phyloP scores from a whole-genome alignment of 1,140 invertebrate genomes.

The Danaus melanippus region DNA sequence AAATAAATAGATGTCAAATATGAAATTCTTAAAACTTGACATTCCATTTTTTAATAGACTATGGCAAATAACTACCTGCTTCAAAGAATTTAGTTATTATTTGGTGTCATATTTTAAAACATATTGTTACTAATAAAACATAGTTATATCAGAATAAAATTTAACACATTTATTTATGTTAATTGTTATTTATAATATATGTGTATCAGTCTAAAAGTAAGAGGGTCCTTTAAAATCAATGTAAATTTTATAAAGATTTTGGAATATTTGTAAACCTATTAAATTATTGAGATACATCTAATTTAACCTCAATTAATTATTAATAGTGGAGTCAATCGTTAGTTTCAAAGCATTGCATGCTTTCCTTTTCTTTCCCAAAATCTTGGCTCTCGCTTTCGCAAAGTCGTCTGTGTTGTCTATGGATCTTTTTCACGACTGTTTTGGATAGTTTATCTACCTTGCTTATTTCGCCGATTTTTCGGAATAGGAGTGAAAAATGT shows the following conservation, averaged over 20 bases:
- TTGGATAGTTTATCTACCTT: constrained; percentile 70
- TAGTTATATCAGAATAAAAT: no score
- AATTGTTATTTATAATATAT: no score
- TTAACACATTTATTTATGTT: no score
- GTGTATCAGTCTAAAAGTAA: no score
- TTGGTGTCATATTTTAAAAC: no score
- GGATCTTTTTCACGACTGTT: constrained; percentile 70
- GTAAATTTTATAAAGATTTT: no score
- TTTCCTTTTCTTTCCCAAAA: constrained; percentile 14
- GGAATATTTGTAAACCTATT: neutral
- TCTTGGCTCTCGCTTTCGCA: constrained; percentile 18
- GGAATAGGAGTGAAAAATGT: constrained; percentile 55
- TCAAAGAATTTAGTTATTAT: no score
- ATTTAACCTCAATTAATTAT: constrained; percentile 20
- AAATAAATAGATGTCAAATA: constrained; percentile 1
- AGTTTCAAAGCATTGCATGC: constrained; percentile 20
- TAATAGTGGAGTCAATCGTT: constrained; percentile 20
- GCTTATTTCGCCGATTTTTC: constrained; percentile 67
- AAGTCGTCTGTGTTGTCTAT: constrained; percentile 42
- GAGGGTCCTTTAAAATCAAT: no score
- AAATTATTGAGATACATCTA: neutral
- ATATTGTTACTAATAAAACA: no score
- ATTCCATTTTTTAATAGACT: no score
- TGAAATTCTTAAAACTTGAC: no score
- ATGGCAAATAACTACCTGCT: no score